Evolutionary conservation across 2,888 invertebrate species (phyloP), one percentile per base, ranked within the genome.

Genomic region (Schrankia costaestrigalis): DNA sequence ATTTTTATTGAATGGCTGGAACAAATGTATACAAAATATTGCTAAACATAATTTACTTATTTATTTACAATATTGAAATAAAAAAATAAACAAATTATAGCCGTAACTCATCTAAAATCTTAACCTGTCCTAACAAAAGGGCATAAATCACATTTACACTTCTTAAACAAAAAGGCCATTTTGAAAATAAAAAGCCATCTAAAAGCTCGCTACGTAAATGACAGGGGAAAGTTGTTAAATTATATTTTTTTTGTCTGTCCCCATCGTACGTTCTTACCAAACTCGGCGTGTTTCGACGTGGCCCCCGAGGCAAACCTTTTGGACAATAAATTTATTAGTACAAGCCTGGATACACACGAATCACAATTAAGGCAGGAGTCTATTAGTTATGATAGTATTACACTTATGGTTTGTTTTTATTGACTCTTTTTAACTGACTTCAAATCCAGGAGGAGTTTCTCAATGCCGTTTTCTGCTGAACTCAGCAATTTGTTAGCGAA

Each of bases 271-370:
- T 24, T 38, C 29, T 32, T 46, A 19, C 9, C 14, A 48, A 50
- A 46, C 26, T 41, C 44, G 46, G 31, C 43, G 43, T 42, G 38
- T 48, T 55, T 31, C 22, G 37, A 54, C 57, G 41, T 45, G 27
- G 27, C 60, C 41, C 54, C 8, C 18, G 68, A 63, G 69, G 68
- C 61, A 62, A 61, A 60, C 63, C 70, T 63, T 65, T 66, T 61
- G 47, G 50, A 62, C 66, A 63, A 75, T 80, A 78, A 78, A 81
- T 79, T 77, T 63, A 81, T 79, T 78, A 70, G 26, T 53, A 56
- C 67, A 24, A 57, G 60, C 63, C 36, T 40, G 32, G 38, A 31
- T 44, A 19, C 39, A 40, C 39, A 41, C 37, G 32, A 41, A 49
- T 46, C 44, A 34, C 24, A 40, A 34, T 53, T 41, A 43, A 31